A percentile compares a stretch with the other conserved stretches of the same genome.
Conservation (phyloP, 2,113 vertebrate species). For the Pterocles orientalis region DNA sequence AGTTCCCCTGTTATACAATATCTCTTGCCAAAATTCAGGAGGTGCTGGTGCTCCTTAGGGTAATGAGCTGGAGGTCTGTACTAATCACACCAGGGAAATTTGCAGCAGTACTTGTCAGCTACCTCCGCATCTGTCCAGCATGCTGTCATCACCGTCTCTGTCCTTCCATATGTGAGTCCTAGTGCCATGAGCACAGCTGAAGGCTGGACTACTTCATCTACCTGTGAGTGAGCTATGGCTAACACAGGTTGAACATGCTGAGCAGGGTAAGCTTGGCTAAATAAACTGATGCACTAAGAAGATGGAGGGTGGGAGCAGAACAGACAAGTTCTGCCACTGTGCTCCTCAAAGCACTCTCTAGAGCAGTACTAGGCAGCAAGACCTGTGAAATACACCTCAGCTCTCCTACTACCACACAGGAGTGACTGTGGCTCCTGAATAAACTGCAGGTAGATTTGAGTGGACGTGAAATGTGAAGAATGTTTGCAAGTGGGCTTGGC, state of each 20-base stretch:
- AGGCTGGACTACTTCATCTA: not conserved
- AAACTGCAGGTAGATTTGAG: not conserved
- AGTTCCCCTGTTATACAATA: not conserved
- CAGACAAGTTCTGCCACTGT: not conserved
- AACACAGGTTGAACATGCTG: not conserved
- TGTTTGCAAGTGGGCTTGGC: not conserved
- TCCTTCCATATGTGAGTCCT: not conserved
- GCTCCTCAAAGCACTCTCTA: not conserved
- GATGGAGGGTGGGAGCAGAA: not conserved
- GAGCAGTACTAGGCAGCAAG: not conserved
- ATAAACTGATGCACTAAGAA: not conserved
- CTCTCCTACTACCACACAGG: not conserved
- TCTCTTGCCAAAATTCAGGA: not conserved
- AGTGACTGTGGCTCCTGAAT: not conserved
- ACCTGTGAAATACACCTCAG: not conserved
- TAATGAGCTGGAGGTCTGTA: not conserved
- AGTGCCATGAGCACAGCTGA: not conserved
- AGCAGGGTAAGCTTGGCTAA: not conserved
- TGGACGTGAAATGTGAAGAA: not conserved
- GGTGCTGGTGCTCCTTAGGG: not conserved
- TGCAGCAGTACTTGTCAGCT: not conserved
- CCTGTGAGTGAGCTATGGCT: not conserved
- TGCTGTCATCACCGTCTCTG: not conserved
- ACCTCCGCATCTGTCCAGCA: not conserved
- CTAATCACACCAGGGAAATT: not conserved